phyloP scores from a whole-genome alignment of 2,888 invertebrate genomes.

The Chrysina gloriosa region DNA sequence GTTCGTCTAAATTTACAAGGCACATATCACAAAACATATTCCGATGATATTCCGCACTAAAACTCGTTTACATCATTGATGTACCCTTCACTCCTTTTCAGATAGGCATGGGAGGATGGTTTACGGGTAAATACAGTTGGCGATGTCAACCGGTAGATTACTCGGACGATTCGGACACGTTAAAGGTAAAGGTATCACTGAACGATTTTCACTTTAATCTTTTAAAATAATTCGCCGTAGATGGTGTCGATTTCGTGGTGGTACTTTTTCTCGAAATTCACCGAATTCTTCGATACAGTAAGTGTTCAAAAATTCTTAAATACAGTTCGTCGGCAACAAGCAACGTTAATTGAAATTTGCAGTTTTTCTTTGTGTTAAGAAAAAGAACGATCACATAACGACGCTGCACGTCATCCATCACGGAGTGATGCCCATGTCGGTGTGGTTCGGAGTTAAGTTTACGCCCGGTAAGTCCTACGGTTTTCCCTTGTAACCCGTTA shows the following conservation, averaged over 20 bases:
- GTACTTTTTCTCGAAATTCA: constrained; percentile 97
- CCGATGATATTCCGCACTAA: not conserved
- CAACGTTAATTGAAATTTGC: constrained; percentile 54
- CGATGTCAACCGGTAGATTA: constrained; percentile 97
- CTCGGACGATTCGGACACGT: constrained; percentile 88
- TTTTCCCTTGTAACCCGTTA: no score
- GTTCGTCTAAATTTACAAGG: no score
- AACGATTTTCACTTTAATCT: constrained; percentile 34
- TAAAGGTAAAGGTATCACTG: constrained; percentile 76
- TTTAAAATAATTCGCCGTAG: constrained; percentile 68
- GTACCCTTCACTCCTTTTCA: constrained; percentile 73
- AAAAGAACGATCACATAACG: constrained; percentile 95
- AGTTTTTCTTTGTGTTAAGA: constrained; percentile 94
- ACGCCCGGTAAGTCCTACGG: constrained; percentile 84
- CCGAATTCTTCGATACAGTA: constrained; percentile 96
- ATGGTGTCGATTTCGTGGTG: constrained; percentile 95
- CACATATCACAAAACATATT: no score
- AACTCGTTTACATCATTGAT: constrained; percentile 52
- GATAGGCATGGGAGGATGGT: constrained; percentile 93
- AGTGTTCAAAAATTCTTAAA: constrained; percentile 62
- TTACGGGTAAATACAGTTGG: constrained; percentile 94
- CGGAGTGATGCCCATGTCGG: constrained; percentile 97
- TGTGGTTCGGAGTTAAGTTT: constrained; percentile 97
- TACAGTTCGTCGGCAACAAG: not conserved
- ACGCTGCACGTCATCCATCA: constrained; percentile 96